A percentile compares a stretch with the other conserved stretches of the same genome.
phyloP scores from a whole-genome alignment of 1,140 invertebrate species.

The Rhopalosiphum padi region DNA sequence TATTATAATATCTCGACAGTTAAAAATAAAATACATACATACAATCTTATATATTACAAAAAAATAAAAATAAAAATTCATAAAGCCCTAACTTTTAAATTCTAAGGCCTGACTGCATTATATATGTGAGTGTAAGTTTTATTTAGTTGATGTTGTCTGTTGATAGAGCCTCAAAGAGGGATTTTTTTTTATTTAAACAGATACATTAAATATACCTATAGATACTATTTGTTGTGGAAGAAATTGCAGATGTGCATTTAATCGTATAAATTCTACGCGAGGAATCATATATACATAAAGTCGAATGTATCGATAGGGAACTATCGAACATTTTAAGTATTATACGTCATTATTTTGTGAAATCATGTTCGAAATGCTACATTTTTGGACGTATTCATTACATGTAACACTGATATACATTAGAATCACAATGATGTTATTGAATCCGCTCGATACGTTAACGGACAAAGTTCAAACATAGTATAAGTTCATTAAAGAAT shows the following conservation, averaged over 20 bases:
- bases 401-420: background rate
- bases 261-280: background rate
- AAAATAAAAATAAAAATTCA: too few relatives aligned
- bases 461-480: background rate
- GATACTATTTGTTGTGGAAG: background rate
- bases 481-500: background rate
- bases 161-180: too few relatives aligned
- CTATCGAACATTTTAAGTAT: background rate
- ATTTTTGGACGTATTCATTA: background rate
- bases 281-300: background rate
- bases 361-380: background rate
- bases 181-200: background rate
- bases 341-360: background rate
- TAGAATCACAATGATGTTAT: background rate
- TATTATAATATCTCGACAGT: too few relatives aligned
- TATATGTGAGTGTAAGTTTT: too few relatives aligned
- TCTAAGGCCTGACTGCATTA: too few relatives aligned
- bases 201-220: background rate
- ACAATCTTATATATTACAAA: too few relatives aligned
- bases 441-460: background rate
- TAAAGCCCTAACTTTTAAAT: too few relatives aligned
- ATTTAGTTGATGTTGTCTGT: too few relatives aligned
- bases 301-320: background rate
- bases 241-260: background rate
- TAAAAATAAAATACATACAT: too few relatives aligned